Evolutionary conservation across 2,888 invertebrate species (phyloP), one percentile per base, ranked within the genome.

Genomic region (Vanessa cardui): DNA sequence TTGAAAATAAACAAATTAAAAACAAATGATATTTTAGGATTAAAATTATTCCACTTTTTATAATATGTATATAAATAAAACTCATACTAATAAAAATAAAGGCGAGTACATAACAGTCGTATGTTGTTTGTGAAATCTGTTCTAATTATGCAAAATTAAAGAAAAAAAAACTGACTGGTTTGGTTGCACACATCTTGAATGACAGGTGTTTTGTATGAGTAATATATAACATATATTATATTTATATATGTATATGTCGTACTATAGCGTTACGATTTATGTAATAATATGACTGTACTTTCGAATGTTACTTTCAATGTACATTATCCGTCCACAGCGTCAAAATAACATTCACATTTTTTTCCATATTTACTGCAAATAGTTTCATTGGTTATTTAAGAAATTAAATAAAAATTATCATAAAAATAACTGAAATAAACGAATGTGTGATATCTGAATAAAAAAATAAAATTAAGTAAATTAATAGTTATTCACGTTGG

Each of bases 121-220:
- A 47, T 58, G 39, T 58, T 44, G 58, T 50, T 58, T 58, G 58
- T 58, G 58, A 59, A 64, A 64, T 58, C 58, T 31, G 26, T 6
- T 54, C 52, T 68, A 62, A 63, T 63, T 52, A 63, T 59, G 46
- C 21, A 54, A 56, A 59, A 52, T 12, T 4, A 33, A 62, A 26
- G 5, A 39, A 58, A 59, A 63, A 59, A 47, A 39, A 26, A 1
- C 26, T 26, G 61, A 65, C 70, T 60, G 64, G 65, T 68, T 62
- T 61, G 45, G 60, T 64, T 64, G 52, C 64, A 67, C 61, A 67
- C 44, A 64, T 54, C 31, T 52, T 33, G 52, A 62, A 64, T 70
- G 68, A 68, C 70, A 70, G 62, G 65, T 70, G 62, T 63, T 68
- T 70, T 68, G 68, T 62, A 68, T 60, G 59, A 60, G 62, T 62